A percentile compares a stretch with the other conserved stretches of the same genome.
Conservation (phyloP, 1,140 invertebrate species). For the Rhynchophorus ferrugineus region DNA sequence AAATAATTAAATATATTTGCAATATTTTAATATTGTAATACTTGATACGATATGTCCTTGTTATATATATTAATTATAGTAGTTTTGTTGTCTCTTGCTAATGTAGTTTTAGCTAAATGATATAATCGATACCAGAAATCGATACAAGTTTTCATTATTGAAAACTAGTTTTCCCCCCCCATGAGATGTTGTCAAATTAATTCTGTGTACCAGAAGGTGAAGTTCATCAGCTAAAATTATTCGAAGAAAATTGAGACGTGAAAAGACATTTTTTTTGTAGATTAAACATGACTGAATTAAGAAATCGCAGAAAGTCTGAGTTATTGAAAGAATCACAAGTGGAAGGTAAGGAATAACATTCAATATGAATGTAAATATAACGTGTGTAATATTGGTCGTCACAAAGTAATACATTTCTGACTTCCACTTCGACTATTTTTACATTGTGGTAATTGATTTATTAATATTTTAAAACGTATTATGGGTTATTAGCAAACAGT, state of each 20-base stretch:
- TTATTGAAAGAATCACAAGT: constrained; percentile 2
- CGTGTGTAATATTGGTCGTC: background rate
- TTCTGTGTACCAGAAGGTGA: background rate
- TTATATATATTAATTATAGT: no score
- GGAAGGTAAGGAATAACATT: constrained; percentile 15
- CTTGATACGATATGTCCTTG: no score
- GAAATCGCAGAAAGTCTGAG: constrained; percentile 9
- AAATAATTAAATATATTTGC: no score
- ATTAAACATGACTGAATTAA: constrained; percentile 16
- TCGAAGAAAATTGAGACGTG: no score
- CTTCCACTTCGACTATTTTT: constrained; percentile 9
- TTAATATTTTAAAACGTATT: constrained; percentile 11
- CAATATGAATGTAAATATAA: no score
- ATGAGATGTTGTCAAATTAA: background rate
- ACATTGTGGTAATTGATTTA: constrained; percentile 11
- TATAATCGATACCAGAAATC: background rate
- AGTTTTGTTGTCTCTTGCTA: no score
- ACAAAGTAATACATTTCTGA: constrained; percentile 7
- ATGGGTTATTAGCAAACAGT: background rate
- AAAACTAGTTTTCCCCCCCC: background rate
- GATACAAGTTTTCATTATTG: no score
- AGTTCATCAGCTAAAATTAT: background rate
- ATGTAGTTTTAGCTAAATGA: no score
- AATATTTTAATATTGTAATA: no score
- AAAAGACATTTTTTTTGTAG: no score